Percentiles rank a stretch among this genome's conserved stretches.
Conservation (phyloP, 2,888 invertebrate genomes). For the Ectobius pallidus region DNA sequence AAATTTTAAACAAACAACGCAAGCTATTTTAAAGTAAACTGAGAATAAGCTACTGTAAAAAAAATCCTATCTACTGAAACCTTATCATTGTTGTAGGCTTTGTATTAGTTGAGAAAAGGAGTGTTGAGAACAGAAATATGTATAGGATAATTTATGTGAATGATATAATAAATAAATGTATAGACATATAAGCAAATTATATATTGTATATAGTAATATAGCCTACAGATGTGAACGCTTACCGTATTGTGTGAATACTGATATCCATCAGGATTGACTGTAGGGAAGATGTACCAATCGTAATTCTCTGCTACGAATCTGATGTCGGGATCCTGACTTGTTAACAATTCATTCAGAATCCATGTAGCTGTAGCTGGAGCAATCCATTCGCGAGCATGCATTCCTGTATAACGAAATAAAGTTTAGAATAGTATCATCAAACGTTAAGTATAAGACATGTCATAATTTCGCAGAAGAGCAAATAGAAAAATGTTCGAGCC, state of each 20-base stretch:
- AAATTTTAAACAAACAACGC: too few relatives aligned
- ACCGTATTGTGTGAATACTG: constrained; percentile 67
- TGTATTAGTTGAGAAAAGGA: too few relatives aligned
- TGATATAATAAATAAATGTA: too few relatives aligned
- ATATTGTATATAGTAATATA: not conserved
- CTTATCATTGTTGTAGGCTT: too few relatives aligned
- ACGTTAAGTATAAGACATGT: not conserved
- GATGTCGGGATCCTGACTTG: constrained; percentile 61
- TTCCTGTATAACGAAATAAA: too few relatives aligned
- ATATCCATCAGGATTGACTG: constrained; percentile 78
- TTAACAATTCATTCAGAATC: constrained; percentile 73
- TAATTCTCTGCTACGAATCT: constrained; percentile 66
- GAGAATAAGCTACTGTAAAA: too few relatives aligned
- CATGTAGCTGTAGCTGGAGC: constrained; percentile 72
- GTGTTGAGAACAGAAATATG: too few relatives aligned
- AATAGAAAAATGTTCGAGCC: too few relatives aligned
- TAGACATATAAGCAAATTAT: too few relatives aligned
- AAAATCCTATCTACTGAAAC: too few relatives aligned
- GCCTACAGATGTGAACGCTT: constrained; percentile 47
- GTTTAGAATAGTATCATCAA: not conserved
- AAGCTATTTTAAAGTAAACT: too few relatives aligned
- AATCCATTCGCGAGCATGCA: constrained; percentile 76
- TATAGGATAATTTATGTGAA: too few relatives aligned
- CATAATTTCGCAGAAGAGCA: not conserved
- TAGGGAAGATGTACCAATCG: constrained; percentile 78